A percentile compares a stretch with the other conserved stretches of the same genome.
Conservation (phyloP, 1,140 invertebrate genomes). For the Zophobas morio region DNA sequence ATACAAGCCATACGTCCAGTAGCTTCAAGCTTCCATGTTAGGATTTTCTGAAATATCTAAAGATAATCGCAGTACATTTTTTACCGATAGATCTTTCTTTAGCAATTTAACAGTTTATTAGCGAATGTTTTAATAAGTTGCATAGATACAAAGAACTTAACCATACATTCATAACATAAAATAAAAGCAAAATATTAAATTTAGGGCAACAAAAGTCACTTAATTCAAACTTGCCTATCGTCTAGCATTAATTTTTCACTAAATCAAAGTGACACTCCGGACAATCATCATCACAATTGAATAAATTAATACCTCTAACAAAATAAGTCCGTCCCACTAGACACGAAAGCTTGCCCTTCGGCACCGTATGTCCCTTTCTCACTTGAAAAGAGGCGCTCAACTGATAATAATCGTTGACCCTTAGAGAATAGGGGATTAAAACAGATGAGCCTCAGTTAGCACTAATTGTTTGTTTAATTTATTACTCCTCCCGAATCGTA, state of each 20-base stretch:
- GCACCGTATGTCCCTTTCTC: slow-evolving; percentile 43
- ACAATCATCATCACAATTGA: neutral
- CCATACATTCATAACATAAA: too few species aligned
- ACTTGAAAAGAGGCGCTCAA: slow-evolving; percentile 56
- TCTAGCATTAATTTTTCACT: neutral
- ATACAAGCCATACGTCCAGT: too few species aligned
- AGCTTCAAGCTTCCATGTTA: too few species aligned
- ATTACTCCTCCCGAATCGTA: neutral
- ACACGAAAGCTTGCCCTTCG: slow-evolving; percentile 25
- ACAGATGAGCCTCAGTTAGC: slow-evolving; percentile 43
- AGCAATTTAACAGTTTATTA: too few species aligned
- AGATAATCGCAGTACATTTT: too few species aligned
- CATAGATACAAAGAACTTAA: too few species aligned
- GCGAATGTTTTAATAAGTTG: too few species aligned
- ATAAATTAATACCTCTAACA: slow-evolving; percentile 43
- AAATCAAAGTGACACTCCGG: neutral
- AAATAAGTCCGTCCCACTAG: slow-evolving; percentile 48
- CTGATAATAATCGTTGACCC: slow-evolving; percentile 56
- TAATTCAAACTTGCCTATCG: too few species aligned
- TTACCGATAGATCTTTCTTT: too few species aligned
- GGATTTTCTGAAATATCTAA: too few species aligned
- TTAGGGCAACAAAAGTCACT: too few species aligned
- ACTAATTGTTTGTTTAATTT: slow-evolving; percentile 49
- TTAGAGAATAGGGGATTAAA: slow-evolving; percentile 48
- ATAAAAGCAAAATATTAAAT: too few species aligned